Base-by-base conservation (phyloP, 2,888 invertebrate species). In the Lymantria monacha region DNA sequence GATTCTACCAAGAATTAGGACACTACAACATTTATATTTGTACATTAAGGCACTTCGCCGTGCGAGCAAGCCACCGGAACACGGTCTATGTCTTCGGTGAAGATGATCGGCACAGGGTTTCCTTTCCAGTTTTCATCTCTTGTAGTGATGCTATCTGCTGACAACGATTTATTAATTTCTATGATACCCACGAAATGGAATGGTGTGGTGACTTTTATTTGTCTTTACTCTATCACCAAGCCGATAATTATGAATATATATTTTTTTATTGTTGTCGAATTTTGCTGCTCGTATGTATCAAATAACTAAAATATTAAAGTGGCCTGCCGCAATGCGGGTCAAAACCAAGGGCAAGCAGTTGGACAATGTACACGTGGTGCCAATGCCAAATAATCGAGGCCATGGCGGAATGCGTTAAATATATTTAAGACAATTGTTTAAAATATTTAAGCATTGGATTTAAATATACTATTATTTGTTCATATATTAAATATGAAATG, bases 241-340 rank as follows among this genome's bases (percentile, higher is more conserved):
- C 2, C 5, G 5, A 22, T 5, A 22, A 22, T 22, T 5, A 22
- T 2, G 22, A 3, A 5, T 22, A 22, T 22, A 22, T 22, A 22
- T 3, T 22, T 22, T 22, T 22, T 3, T 22, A 22, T 22, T 22
- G 22, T 22, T 22, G 22, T 47, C 11, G 38, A 10, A 15, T 42
- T 50, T 47, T 49, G 51, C 30, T 36, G 40, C 42, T 10, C 67
- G 63, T 72, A 63, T 65, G 70, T 69, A 61, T 49, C 58, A 55
- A 49, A 62, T 61, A 58, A 72, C 69, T 75, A 67, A 74, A 75
- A 74, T 74, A 75, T 74, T 74, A 74, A 74, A 65, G 69, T 63
- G 52, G 60, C 59, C 48, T 65, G 63, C 74, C 74, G 74, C 74
- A 75, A 59, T 75, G 74, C 74, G 74, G 74, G 60, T 49, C 51